Evolutionary conservation across 1,140 invertebrate genomes (phyloP).

Genomic region (Drepana arcuata): DNA sequence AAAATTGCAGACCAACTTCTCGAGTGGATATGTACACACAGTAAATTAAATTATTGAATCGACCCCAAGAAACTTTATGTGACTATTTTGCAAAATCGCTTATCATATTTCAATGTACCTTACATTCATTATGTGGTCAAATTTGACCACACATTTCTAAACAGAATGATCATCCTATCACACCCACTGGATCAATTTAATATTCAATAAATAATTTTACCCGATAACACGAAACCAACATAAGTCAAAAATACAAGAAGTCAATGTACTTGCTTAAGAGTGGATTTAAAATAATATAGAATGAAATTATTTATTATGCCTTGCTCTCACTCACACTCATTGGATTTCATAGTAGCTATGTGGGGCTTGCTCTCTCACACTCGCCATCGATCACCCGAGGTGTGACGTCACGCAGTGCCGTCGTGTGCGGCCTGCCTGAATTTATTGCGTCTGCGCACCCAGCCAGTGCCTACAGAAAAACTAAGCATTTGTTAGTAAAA

Average conservation of each 20-base stretch:
- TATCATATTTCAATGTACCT: too few species aligned
- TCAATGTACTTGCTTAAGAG: conserved; percentile 63
- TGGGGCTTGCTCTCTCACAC: conserved; percentile 41
- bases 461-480: conserved; percentile 48
- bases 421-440: conserved; percentile 66
- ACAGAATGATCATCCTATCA: too few species aligned
- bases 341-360: conserved; percentile 18
- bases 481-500: conserved; percentile 33
- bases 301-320: conserved; percentile 57
- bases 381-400: conserved; percentile 62
- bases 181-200: conserved; percentile 22
- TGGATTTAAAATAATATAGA: conserved; percentile 67
- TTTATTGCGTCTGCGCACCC: conserved; percentile 67
- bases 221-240: conserved; percentile 36
- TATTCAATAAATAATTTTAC: conserved; percentile 33
- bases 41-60: too few species aligned
- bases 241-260: conserved; percentile 61
- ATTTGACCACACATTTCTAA: too few species aligned
- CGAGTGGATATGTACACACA: too few species aligned
- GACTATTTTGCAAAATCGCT: too few species aligned
- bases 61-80: too few species aligned
- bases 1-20: too few species aligned
- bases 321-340: conserved; percentile 29
- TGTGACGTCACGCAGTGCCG: conserved; percentile 70
- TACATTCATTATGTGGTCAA: too few species aligned